phyloP scores from a whole-genome alignment of 2,797 vertebrate genomes.

The Urocyon cinereoargenteus region DNA sequence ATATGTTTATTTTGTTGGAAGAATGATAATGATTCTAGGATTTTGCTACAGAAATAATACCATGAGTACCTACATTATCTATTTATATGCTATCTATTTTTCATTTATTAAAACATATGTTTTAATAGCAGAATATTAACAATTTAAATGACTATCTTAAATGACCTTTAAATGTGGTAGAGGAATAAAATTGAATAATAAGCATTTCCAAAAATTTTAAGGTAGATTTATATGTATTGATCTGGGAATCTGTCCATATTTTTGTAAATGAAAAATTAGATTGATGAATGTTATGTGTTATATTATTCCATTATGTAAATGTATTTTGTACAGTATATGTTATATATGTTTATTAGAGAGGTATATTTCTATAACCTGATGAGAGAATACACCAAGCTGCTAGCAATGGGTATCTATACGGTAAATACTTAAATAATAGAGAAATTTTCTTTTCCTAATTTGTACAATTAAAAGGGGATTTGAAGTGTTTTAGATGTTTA shows the following conservation, averaged over 20 bases:
- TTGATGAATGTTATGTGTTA: background rate
- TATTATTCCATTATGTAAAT: background rate
- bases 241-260: background rate
- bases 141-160: background rate
- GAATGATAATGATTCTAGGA: background rate
- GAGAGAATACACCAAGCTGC: background rate
- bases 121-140: background rate
- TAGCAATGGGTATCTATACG: background rate
- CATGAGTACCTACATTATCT: background rate
- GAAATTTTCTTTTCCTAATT: background rate
- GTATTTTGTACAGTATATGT: background rate
- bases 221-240: background rate
- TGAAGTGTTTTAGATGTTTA: background rate
- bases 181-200: background rate
- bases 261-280: background rate
- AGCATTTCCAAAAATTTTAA: background rate
- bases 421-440: background rate
- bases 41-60: background rate
- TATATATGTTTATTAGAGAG: background rate
- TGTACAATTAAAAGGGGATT: background rate
- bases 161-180: background rate
- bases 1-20: background rate
- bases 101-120: slow-evolving; percentile 23
- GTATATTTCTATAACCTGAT: background rate
- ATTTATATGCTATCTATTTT: rapidly evolving